phyloP scores from a whole-genome alignment of 35 echinoderm and acorn worm species.

The Hemicentrotus pulcherrimus region DNA sequence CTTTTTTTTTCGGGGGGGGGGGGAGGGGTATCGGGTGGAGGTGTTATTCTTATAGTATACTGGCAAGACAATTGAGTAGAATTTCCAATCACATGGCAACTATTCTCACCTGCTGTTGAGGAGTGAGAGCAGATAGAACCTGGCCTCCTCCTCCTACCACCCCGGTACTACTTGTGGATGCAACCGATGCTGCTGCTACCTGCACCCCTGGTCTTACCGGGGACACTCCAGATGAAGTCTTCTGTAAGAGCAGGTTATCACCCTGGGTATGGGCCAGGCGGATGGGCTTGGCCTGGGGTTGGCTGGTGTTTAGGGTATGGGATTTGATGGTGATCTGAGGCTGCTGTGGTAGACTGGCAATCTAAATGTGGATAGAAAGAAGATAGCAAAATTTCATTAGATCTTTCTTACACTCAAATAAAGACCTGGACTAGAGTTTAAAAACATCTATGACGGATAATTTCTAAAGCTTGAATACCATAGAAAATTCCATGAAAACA shows the following conservation, averaged over 20 bases:
- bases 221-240: neutral
- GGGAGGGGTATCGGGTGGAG: no score
- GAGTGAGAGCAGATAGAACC: neutral
- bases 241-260: conserved; percentile 19
- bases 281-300: neutral
- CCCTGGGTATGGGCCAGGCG: conserved; percentile 35
- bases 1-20: no score
- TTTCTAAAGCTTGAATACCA: no score
- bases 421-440: no score
- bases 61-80: no score
- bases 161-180: neutral
- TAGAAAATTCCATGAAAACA: no score
- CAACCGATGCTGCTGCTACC: neutral
- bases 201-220: conserved; percentile 40
- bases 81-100: no score
- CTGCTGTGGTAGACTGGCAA: conserved; percentile 32
- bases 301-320: neutral
- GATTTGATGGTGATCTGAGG: conserved; percentile 51
- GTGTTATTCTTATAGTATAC: no score
- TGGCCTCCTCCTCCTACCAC: neutral
- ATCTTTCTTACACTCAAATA: neutral
- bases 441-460: no score
- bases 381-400: neutral
- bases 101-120: conserved; percentile 33
- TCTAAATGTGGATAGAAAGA: neutral